Conservation (phyloP, 2,888 invertebrate genomes). For the Terebella lapidaria region DNA sequence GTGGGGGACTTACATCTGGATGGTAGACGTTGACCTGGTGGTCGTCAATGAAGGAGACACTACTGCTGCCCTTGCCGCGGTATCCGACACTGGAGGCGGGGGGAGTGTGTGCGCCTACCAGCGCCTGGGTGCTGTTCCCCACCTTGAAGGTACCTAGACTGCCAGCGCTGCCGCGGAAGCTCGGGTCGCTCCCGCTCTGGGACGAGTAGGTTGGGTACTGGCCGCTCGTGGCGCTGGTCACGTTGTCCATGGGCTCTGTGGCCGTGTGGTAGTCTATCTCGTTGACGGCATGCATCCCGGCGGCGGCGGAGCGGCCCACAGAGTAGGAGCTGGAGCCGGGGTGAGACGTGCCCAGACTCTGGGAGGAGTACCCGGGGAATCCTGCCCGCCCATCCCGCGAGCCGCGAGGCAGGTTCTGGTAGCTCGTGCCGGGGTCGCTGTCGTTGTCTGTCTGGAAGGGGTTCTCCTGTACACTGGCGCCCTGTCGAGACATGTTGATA, state of each 20-base stretch:
- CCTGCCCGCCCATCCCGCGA: neutral
- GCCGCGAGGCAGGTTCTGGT: too few relatives aligned
- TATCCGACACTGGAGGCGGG: neutral
- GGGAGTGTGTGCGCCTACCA: conserved; percentile 3
- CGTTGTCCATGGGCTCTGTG: neutral
- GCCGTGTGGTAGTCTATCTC: conserved; percentile 1
- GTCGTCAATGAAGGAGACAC: conserved; percentile 1
- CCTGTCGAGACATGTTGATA: conserved; percentile 2
- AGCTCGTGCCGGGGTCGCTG: too few relatives aligned
- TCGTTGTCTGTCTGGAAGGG: too few relatives aligned
- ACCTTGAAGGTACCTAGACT: conserved; percentile 11
- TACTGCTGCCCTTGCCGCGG: neutral
- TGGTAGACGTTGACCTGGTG: conserved; percentile 2
- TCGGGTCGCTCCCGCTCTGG: neutral
- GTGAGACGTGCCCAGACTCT: neutral
- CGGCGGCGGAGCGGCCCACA: too few relatives aligned
- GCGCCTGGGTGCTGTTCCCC: conserved; percentile 8
- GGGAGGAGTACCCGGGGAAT: neutral
- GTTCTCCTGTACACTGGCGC: conserved; percentile 7
- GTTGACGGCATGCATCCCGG: too few relatives aligned
- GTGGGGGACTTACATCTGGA: conserved; percentile 1
- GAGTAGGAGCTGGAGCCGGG: too few relatives aligned
- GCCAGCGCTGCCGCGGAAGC: conserved; percentile 6
- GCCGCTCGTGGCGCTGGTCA: neutral
- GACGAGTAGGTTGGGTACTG: neutral